These are phyloP conservation scores for Maniola hyperantus DNA, from an alignment of 2,888 invertebrate species.

Conservation along the genomic window DNA sequence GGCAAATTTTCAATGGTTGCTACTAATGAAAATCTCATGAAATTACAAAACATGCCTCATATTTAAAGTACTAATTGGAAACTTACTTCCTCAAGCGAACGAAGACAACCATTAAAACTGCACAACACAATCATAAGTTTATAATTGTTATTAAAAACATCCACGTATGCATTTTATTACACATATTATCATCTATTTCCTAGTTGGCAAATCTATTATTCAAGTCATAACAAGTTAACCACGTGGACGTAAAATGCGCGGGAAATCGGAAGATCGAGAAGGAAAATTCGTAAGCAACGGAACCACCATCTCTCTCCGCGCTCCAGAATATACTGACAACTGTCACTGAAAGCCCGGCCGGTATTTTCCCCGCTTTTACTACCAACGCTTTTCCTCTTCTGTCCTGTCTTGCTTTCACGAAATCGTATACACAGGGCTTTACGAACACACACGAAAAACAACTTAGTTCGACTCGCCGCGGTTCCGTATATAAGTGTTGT, in stretches of 20 bases:
- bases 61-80: constrained; percentile 7
- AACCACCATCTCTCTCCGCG: constrained; percentile 70
- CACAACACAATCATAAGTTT: constrained; percentile 72
- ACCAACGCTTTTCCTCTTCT: constrained; percentile 70
- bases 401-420: constrained; percentile 73
- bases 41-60: constrained; percentile 1
- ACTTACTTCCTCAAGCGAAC: constrained; percentile 69
- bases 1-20: neutral
- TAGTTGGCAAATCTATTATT: neutral
- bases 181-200: constrained; percentile 20
- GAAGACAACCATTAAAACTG: constrained; percentile 57
- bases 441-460: constrained; percentile 65
- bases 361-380: constrained; percentile 70
- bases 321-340: constrained; percentile 71
- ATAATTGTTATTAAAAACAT: constrained; percentile 47
- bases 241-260: constrained; percentile 66
- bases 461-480: constrained; percentile 54
- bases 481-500: constrained; percentile 51
- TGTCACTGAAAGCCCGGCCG: constrained; percentile 61
- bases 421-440: constrained; percentile 56
- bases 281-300: constrained; percentile 56
- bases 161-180: constrained; percentile 54
- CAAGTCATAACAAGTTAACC: constrained; percentile 44
- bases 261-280: constrained; percentile 67
- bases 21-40: constrained; percentile 1